Conservation (phyloP, 1,140 invertebrate species). For the Paramacrobiotus metropolitanus region DNA sequence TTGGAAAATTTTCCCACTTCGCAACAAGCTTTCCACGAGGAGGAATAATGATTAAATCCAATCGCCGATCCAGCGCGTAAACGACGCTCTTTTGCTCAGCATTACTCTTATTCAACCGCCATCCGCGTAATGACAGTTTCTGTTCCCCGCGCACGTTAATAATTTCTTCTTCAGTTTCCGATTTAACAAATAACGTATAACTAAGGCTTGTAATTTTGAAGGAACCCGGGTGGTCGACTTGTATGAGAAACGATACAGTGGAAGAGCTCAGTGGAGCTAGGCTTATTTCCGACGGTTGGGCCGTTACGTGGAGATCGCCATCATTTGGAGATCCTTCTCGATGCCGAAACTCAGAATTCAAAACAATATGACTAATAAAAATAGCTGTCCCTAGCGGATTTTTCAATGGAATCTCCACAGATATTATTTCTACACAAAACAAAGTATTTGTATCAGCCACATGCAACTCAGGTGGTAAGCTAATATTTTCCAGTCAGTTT, state of each 20-base stretch:
- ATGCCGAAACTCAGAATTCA: neutral
- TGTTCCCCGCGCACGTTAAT: neutral
- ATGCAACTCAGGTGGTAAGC: neutral
- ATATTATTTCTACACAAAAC: neutral
- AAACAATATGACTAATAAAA: neutral
- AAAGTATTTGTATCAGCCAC: neutral
- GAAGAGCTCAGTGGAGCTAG: neutral
- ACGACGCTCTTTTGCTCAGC: neutral
- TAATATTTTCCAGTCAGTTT: neutral
- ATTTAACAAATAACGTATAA: neutral
- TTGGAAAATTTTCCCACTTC: neutral
- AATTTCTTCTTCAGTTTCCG: neutral
- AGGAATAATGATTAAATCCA: neutral
- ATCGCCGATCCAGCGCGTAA: neutral
- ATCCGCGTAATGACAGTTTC: neutral
- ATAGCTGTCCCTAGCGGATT: neutral
- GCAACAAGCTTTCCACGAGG: neutral
- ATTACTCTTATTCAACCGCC: neutral
- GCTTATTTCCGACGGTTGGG: neutral
- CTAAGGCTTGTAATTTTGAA: neutral
- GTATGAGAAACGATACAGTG: neutral
- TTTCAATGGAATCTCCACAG: neutral
- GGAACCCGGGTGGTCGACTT: neutral
- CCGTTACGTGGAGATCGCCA: neutral
- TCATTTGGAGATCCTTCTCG: no score